phyloP scores from a whole-genome alignment of 2,113 vertebrate species.

The Onychostoma macrolepis region DNA sequence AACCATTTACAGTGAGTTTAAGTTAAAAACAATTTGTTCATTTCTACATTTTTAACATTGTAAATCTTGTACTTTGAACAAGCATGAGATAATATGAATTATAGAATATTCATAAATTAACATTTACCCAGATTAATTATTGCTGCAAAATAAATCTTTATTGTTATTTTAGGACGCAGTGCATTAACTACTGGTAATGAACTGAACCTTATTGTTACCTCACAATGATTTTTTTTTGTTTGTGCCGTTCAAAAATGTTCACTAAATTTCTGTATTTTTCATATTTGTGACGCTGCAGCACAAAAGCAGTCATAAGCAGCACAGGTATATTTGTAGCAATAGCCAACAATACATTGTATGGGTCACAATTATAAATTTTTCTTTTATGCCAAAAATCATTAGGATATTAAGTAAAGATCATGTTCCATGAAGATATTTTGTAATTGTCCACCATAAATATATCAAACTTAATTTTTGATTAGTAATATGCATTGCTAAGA shows the following conservation, averaged over 20 bases:
- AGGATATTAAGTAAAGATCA: too few species aligned
- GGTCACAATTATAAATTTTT: too few species aligned
- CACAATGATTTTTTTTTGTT: not conserved
- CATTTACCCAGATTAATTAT: not conserved
- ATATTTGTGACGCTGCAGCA: not conserved
- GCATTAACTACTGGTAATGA: not conserved
- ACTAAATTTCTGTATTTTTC: not conserved
- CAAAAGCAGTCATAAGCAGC: too few species aligned
- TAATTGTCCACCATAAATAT: too few species aligned
- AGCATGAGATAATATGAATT: not conserved
- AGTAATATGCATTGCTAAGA: too few species aligned
- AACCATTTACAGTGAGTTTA: not conserved
- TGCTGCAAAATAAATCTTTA: not conserved
- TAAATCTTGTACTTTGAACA: not conserved
- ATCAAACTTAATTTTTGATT: too few species aligned
- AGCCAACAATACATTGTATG: too few species aligned
- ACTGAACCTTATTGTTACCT: not conserved
- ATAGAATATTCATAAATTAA: not conserved
- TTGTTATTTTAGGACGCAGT: not conserved
- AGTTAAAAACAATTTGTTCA: not conserved
- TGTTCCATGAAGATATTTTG: too few species aligned
- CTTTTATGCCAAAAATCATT: too few species aligned
- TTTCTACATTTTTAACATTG: not conserved
- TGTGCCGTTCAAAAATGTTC: slow-evolving; percentile 49
- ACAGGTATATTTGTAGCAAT: too few species aligned